Conservation (phyloP, 2,797 vertebrate species). For the Cetoscarus ocellatus region DNA sequence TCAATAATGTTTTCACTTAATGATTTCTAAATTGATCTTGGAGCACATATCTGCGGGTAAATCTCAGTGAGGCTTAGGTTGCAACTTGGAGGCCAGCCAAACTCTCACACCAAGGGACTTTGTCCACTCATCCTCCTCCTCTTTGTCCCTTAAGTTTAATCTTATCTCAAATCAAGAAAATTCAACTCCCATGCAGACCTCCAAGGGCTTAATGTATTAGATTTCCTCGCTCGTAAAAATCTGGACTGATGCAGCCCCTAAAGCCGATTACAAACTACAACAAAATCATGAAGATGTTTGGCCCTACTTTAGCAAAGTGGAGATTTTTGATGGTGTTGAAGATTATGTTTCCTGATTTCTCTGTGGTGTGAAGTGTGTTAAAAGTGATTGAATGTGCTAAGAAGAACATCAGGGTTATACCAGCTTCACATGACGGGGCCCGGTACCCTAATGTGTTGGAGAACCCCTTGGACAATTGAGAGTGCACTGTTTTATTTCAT, state of each 20-base stretch:
- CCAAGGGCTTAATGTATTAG: neutral
- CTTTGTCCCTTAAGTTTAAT: conserved; percentile 38
- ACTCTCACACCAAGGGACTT: conserved; percentile 37
- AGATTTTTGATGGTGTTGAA: too few relatives aligned
- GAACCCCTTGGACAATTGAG: too few relatives aligned
- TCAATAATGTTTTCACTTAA: conserved; percentile 42
- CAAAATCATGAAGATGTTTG: too few relatives aligned
- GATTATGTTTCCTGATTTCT: too few relatives aligned
- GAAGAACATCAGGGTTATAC: too few relatives aligned
- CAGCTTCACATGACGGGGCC: too few relatives aligned
- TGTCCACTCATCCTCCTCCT: conserved; percentile 41
- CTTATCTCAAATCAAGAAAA: conserved; percentile 41
- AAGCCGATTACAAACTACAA: neutral
- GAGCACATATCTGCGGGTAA: conserved; percentile 28
- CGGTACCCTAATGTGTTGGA: too few relatives aligned
- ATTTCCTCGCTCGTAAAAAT: conserved; percentile 4
- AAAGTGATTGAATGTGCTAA: too few relatives aligned
- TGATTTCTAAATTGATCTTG: conserved; percentile 51
- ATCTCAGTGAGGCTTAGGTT: conserved; percentile 44
- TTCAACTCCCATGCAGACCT: conserved; percentile 17
- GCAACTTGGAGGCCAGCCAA: conserved; percentile 41
- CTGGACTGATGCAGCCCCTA: neutral
- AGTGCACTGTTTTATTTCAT: too few relatives aligned
- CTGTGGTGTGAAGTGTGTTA: too few relatives aligned
- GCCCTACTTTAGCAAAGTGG: too few relatives aligned